Conservation (phyloP, 2,797 vertebrate genomes). For the Hoplostethus atlanticus region DNA sequence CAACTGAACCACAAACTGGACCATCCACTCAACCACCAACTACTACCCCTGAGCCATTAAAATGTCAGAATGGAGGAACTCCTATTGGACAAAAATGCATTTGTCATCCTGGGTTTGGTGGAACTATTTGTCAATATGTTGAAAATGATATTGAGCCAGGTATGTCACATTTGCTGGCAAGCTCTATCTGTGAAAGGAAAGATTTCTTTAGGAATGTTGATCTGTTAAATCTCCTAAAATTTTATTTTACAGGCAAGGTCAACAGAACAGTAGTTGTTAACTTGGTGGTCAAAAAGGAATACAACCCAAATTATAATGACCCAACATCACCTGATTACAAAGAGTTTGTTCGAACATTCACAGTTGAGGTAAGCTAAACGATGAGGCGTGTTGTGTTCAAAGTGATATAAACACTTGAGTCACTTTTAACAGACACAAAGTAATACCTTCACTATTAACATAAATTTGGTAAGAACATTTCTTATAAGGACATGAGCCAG, state of each 20-base stretch:
- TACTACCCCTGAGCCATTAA: background rate
- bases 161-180: conserved; percentile 3
- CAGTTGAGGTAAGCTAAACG: background rate
- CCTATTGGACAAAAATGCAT: conserved; percentile 10
- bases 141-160: background rate
- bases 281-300: conserved; percentile 13
- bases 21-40: background rate
- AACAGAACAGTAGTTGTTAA: conserved; percentile 11
- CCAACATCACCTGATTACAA: conserved; percentile 8
- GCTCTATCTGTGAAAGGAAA: background rate
- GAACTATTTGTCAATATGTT: background rate
- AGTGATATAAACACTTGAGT: no score
- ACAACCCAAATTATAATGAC: background rate
- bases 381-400: no score
- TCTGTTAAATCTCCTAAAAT: no score
- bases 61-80: conserved; percentile 45
- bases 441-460: no score
- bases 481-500: no score
- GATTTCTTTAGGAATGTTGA: no score
- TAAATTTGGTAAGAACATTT: no score
- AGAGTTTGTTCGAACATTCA: conserved; percentile 34
- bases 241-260: background rate
- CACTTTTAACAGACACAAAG: no score
- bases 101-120: background rate
- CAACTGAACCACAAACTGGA: background rate